A percentile compares a stretch with the other conserved stretches of the same genome.
These are phyloP conservation scores for Agonopterix alstromeriana DNA, from an alignment of 2,888 invertebrate species.

Conservation along the genomic window DNA sequence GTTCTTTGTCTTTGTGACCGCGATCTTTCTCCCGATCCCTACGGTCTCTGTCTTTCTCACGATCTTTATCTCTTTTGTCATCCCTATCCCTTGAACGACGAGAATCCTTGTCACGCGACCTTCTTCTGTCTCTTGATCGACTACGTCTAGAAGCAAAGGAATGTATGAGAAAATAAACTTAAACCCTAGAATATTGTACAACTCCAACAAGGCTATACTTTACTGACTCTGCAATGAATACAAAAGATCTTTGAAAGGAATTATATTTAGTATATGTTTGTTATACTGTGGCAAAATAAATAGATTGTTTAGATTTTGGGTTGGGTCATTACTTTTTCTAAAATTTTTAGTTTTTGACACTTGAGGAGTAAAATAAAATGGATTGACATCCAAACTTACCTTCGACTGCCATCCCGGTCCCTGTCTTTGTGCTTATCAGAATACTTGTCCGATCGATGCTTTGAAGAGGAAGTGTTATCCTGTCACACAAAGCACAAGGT, in stretches of 20 bases:
- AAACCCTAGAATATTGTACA: too few relatives aligned
- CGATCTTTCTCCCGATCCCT: constrained; percentile 32
- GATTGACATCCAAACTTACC: constrained; percentile 26
- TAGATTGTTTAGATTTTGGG: too few relatives aligned
- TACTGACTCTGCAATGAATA: too few relatives aligned
- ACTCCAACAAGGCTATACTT: too few relatives aligned
- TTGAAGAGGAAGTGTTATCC: constrained; percentile 75
- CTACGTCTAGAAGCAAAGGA: constrained; percentile 41
- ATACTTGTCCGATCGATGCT: constrained; percentile 74
- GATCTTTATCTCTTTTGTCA: constrained; percentile 39
- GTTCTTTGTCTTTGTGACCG: constrained; percentile 44
- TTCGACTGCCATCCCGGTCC: constrained; percentile 54
- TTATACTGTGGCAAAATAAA: too few relatives aligned
- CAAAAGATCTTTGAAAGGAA: too few relatives aligned
- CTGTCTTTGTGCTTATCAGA: constrained; percentile 72
- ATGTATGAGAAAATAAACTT: neutral
- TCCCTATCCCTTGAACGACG: constrained; percentile 35
- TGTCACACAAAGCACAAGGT: constrained; percentile 79
- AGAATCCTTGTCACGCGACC: constrained; percentile 32
- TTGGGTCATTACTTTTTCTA: too few relatives aligned
- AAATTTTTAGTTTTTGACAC: too few relatives aligned
- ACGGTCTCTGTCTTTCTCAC: constrained; percentile 34
- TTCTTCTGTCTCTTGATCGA: constrained; percentile 64
- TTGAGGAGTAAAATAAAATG: too few relatives aligned
- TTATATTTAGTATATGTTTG: too few relatives aligned